These are phyloP conservation scores for Tetranychus truncatus DNA, from an alignment of 2,888 invertebrate genomes.

Conservation along the genomic window DNA sequence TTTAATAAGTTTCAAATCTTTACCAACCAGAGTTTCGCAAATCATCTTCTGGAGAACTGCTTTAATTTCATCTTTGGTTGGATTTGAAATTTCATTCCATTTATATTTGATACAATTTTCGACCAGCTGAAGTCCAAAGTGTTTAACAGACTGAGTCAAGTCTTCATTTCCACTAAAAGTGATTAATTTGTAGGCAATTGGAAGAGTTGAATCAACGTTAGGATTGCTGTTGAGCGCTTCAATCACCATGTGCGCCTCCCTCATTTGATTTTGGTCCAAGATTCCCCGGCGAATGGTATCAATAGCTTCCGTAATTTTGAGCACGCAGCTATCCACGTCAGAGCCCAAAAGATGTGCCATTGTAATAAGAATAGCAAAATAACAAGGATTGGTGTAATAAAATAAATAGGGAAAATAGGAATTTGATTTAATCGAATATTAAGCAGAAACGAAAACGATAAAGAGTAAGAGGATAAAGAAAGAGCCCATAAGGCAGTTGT, in stretches of 20 bases:
- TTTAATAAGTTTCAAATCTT: slow-evolving; percentile 30
- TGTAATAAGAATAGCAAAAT: not conserved
- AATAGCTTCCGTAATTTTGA: not conserved
- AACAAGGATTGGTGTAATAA: too few species aligned
- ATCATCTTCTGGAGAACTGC: slow-evolving; percentile 12
- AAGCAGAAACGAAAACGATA: too few species aligned
- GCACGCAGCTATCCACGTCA: not conserved
- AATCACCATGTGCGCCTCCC: not conserved
- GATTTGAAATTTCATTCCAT: slow-evolving; percentile 57
- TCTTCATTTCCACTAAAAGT: not conserved
- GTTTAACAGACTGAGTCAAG: not conserved
- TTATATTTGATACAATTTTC: slow-evolving; percentile 74
- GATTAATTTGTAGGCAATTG: not conserved
- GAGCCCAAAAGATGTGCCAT: not conserved
- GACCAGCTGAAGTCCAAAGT: slow-evolving; percentile 71
- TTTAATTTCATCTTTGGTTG: slow-evolving; percentile 14
- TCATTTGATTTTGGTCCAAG: not conserved
- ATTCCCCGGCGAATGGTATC: not conserved
- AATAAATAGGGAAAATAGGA: too few species aligned
- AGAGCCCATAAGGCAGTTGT: too few species aligned
- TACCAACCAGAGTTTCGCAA: not conserved
- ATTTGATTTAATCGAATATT: too few species aligned
- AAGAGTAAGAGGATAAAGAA: too few species aligned
- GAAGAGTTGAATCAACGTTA: not conserved
- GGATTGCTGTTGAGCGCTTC: not conserved